Evolutionary conservation across 2,113 vertebrate genomes (phyloP).

Genomic region (Ceuthmochares aereus): DNA sequence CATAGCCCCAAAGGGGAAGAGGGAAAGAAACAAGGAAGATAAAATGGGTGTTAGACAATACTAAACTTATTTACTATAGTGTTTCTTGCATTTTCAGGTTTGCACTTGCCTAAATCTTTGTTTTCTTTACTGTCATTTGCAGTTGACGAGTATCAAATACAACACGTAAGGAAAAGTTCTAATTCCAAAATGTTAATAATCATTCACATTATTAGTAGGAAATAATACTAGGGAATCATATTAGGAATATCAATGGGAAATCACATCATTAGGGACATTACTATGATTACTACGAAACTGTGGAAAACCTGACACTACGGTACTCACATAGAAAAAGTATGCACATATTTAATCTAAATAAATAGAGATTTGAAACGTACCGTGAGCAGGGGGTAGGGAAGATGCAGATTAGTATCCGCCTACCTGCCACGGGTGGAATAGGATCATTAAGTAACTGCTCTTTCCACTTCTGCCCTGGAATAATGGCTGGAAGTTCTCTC

Average conservation of each 20-base stretch:
- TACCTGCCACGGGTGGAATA: background rate
- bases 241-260: background rate
- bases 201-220: background rate
- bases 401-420: background rate
- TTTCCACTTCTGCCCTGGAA: background rate
- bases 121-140: background rate
- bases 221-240: background rate
- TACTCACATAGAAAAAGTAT: fast-evolving
- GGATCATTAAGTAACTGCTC: background rate
- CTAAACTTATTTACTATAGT: slow-evolving; percentile 21
- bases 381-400: fast-evolving
- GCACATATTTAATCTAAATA: background rate
- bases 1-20: slow-evolving; percentile 53
- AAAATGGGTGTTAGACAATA: slow-evolving; percentile 52
- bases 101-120: background rate
- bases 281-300: background rate
- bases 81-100: background rate
- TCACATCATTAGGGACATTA: background rate
- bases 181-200: background rate
- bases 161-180: background rate
- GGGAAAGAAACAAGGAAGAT: slow-evolving; percentile 35
- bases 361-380: background rate
- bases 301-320: background rate
- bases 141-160: background rate
- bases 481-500: background rate